Evolutionary conservation across 1,140 invertebrate genomes (phyloP).

Genomic region (Orchestia grillus): DNA sequence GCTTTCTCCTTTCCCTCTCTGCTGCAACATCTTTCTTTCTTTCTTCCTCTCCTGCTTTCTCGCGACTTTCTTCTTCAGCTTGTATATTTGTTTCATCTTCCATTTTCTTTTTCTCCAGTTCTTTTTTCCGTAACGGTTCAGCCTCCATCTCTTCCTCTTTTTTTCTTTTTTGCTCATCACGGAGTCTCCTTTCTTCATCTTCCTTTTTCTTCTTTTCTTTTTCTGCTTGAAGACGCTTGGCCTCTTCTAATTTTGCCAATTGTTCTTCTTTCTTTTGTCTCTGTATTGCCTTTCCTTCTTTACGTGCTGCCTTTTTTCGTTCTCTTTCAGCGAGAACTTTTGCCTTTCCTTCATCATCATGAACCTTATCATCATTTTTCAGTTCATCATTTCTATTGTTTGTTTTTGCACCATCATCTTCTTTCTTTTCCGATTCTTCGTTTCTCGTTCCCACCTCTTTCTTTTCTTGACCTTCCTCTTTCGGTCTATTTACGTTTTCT

Average conservation of each 20-base stretch:
- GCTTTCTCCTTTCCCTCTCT: neutral
- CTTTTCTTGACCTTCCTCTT: neutral
- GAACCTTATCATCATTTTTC: neutral
- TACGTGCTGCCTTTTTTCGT: neutral
- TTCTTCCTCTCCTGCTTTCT: neutral
- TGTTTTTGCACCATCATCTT: neutral
- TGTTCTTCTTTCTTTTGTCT: neutral
- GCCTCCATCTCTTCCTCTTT: neutral
- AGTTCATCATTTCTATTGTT: neutral
- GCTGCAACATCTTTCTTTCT: neutral
- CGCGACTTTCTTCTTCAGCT: neutral
- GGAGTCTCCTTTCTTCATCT: neutral
- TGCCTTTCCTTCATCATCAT: neutral
- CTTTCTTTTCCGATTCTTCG: neutral
- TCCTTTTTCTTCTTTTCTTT: neutral
- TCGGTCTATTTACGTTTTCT: neutral
- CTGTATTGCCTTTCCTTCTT: neutral
- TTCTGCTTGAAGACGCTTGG: neutral
- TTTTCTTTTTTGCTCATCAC: neutral
- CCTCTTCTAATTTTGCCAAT: neutral
- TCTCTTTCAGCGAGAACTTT: neutral
- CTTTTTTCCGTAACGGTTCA: neutral
- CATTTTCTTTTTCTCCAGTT: neutral
- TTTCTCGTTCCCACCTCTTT: neutral
- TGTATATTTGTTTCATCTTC: neutral